Conservation (phyloP, 2,113 vertebrate genomes). For the Thamnaconus septentrionalis region DNA sequence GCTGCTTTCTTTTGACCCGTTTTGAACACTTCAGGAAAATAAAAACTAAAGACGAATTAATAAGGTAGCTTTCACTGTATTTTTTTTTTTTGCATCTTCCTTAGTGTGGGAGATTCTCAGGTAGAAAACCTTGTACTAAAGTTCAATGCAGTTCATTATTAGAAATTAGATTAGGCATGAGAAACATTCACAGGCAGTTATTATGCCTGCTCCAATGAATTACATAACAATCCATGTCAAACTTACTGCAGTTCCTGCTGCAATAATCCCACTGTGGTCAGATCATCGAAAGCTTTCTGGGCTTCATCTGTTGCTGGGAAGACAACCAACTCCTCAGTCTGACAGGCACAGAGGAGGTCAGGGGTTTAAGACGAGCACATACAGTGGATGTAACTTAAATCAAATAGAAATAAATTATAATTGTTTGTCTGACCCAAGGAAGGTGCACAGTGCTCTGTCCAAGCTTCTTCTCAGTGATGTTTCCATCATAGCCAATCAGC, state of each 20-base stretch:
- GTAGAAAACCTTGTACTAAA: no score
- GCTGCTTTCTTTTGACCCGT: no score
- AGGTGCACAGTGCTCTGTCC: slow-evolving; percentile 50
- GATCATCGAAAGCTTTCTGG: slow-evolving; percentile 72
- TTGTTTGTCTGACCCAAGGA: slow-evolving; percentile 64
- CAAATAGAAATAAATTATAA: background rate
- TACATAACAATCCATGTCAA: no score
- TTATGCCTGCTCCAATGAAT: no score
- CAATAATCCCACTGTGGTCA: slow-evolving; percentile 69
- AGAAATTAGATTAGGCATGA: no score
- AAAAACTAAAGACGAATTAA: no score
- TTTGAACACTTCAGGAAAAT: no score
- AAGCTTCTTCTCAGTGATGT: slow-evolving; percentile 71
- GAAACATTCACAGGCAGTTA: no score
- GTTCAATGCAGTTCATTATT: no score
- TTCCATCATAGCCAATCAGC: slow-evolving; percentile 75
- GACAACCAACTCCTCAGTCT: slow-evolving; percentile 71
- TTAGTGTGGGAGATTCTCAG: no score
- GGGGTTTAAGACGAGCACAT: background rate
- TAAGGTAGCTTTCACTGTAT: no score
- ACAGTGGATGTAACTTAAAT: background rate
- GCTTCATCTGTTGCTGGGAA: slow-evolving; percentile 62
- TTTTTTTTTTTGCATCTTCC: no score
- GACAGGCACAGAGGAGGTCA: slow-evolving; percentile 20
- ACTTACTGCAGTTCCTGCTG: slow-evolving; percentile 82